A percentile compares a stretch with the other conserved stretches of the same genome.
Evolutionary conservation across 2,797 vertebrate species (phyloP).

Genomic region (Pipistrellus kuhlii): DNA sequence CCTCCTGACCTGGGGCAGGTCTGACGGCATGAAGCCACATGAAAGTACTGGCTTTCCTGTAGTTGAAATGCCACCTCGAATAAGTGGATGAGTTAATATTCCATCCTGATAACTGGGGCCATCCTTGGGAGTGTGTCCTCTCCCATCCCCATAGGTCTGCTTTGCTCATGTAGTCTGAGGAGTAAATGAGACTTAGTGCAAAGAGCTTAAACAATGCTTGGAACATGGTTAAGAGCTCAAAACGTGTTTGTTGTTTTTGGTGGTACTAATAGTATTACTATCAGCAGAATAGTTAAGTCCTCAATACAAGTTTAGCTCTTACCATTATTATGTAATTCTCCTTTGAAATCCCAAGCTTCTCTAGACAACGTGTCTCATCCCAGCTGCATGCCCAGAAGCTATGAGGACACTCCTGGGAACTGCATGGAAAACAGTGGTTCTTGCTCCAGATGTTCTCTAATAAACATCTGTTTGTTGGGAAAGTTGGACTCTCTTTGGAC

Average conservation of each 20-base stretch:
- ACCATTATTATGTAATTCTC: neutral
- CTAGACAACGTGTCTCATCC: neutral
- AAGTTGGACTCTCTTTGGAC: neutral
- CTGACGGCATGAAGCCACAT: neutral
- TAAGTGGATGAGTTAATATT: neutral
- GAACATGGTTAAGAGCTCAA: neutral
- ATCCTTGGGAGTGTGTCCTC: rapidly evolving
- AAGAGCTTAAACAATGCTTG: neutral
- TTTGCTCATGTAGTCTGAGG: neutral
- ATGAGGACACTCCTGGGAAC: neutral
- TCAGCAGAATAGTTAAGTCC: neutral
- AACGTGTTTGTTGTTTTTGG: neutral
- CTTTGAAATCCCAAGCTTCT: conserved; percentile 21
- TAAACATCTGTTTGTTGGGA: neutral
- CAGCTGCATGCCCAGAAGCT: neutral
- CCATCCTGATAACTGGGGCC: neutral
- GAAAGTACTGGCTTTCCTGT: neutral
- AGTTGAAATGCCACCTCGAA: neutral
- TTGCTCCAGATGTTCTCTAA: neutral
- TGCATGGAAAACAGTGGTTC: neutral
- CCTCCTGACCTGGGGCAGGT: neutral
- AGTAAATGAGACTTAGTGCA: neutral
- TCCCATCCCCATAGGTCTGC: neutral
- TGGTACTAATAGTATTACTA: neutral
- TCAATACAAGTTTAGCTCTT: neutral